Base-by-base conservation (phyloP, 2,113 vertebrate species). In the Hiodon tergisus region DNA sequence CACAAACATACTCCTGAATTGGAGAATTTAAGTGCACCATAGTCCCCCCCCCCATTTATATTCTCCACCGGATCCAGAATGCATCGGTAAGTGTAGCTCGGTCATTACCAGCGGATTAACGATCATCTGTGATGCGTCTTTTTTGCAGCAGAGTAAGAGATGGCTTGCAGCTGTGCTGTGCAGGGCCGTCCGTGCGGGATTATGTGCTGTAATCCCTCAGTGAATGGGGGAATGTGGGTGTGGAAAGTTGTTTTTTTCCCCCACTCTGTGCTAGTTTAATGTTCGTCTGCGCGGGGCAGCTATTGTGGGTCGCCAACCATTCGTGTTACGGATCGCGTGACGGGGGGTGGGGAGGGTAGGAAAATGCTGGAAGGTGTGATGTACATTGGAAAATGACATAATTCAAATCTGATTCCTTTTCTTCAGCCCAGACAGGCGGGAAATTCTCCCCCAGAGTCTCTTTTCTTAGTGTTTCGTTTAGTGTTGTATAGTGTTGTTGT, bases 71-170 rank as follows among this genome's bases (percentile, higher is more conserved):
- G 50, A 72, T 71, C 52, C 68, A 60, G 52, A 65, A 63, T 65
- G 69, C 57, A 72, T 77, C 63, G 75, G 50, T 69, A 80, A 69
- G 72, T 73, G 67, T 62, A 70, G 58, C 73, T 72, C 76, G 81
- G 85, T 87, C 86, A 86, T 76, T 81, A 52, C 63, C 71, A 77
- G 70, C n/a, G 81, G 85, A 88, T 65, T 74, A 46, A 47, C 16
- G 47, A 17, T 66, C 61, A 67, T 86, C 78, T 83, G 84, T 81
- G 82, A 54, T 9, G 48, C 78, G 80, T 80, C 55, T 83, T 10
- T 47, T 2, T 6, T 50, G 1, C 73, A 76, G 85, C 80, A 83
- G 85, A 86, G 84, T 84, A 85, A 77, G 82, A 72, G 55, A 1
- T 6, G 62, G 71, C 16, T 48, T 69, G 69, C 11, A 47, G 63